Base-by-base conservation (phyloP, 2,888 invertebrate species). In the Lepidocyrtinus sp. region DNA sequence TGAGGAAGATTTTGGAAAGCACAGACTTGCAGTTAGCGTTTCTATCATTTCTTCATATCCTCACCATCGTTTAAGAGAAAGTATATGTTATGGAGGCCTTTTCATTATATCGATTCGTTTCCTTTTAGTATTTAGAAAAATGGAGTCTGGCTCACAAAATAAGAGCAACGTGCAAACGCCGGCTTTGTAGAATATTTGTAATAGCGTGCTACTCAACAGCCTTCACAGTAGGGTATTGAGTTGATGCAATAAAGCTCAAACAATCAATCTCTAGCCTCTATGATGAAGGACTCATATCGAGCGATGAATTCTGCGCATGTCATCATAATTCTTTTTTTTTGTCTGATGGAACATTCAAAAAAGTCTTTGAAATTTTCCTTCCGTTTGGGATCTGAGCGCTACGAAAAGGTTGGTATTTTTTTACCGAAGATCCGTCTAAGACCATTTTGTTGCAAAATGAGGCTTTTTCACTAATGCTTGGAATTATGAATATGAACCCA, bases 281-380 rank as follows among this genome's bases (percentile, higher is more conserved):
- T 74, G 46, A 27, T 62, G 7, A 45, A 45, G 46, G 22, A 62
- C 24, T 73, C 61, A 36, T 63, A 79, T 79, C 79, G 74, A 79
- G 68, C 72, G 64, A 36, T 64, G 17, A 65, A 62, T 59, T 63
- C 74, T 69, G 74, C 79, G 79, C 79, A 79, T 79, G 79, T 22
- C 74, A 74, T 17, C 50, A 50, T 50, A 15, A n/a, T n/a, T n/a
- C n/a, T n/a, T n/a, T n/a, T n/a, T n/a, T n/a, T n/a, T n/a, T n/a
- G n/a, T n/a, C n/a, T n/a, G n/a, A n/a, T n/a, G n/a, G n/a, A n/a
- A n/a, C n/a, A n/a, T n/a, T n/a, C n/a, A n/a, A n/a, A n/a, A n/a
- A n/a, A n/a, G n/a, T n/a, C n/a, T n/a, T n/a, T n/a, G n/a, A n/a
- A n/a, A n/a, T n/a, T n/a, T n/a, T n/a, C n/a, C n/a, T n/a, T n/a